Conservation (phyloP, 2,797 vertebrate species). For the Tachyglossus aculeatus region DNA sequence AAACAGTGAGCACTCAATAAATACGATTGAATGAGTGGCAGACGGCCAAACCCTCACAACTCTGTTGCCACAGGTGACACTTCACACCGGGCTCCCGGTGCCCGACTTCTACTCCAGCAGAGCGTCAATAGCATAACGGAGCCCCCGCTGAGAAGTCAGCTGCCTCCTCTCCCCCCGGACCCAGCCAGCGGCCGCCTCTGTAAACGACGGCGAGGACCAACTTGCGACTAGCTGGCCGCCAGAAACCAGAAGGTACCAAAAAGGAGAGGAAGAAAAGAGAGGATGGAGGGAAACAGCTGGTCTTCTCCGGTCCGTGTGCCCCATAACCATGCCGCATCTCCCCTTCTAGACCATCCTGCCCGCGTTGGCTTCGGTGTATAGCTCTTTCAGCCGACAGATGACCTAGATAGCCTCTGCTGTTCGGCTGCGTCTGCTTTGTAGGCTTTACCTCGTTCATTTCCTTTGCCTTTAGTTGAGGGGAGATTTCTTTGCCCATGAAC, state of each 20-base stretch:
- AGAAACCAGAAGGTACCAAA: not conserved
- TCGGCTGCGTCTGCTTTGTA: constrained; percentile 45
- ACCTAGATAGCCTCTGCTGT: constrained; percentile 47
- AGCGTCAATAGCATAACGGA: constrained; percentile 71
- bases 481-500: constrained; percentile 38
- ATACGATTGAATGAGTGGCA: too few relatives aligned
- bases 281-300: constrained; percentile 33
- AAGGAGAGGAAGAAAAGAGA: not conserved
- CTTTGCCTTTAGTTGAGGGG: constrained; percentile 21
- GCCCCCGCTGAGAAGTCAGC: constrained; percentile 25
- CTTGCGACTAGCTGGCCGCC: constrained; percentile 12
- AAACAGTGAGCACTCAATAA: too few relatives aligned
- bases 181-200: not conserved
- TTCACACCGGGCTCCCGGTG: constrained; percentile 93
- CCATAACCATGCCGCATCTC: not conserved
- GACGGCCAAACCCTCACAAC: not conserved
- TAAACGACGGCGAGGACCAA: too few relatives aligned
- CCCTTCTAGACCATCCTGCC: constrained; percentile 36
- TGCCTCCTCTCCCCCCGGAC: constrained; percentile 18
- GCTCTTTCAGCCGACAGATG: constrained; percentile 56
- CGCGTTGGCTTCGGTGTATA: constrained; percentile 54
- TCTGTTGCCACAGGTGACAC: constrained; percentile 82
- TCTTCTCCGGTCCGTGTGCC: not conserved
- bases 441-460: constrained; percentile 48
- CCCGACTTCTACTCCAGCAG: constrained; percentile 91